Evolutionary conservation across 2,113 vertebrate species (phyloP).

Genomic region (Zosterops hypoxanthus): DNA sequence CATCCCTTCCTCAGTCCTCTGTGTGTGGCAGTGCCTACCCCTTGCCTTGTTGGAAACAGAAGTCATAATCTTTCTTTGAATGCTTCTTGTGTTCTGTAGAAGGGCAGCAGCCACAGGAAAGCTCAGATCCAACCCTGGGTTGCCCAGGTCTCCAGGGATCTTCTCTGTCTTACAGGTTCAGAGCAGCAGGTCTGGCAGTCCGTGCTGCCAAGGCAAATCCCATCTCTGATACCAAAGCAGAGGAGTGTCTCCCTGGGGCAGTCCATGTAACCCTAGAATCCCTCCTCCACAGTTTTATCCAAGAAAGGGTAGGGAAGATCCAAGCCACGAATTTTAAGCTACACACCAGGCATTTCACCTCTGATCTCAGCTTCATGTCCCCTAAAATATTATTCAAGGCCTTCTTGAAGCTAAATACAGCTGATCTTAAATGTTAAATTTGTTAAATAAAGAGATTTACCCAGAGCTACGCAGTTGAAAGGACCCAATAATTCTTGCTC

Average conservation of each 20-base stretch:
- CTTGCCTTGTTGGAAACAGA: neutral
- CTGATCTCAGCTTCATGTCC: neutral
- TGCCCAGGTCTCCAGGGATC: neutral
- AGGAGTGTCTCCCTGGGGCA: neutral
- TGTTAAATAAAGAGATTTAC: neutral
- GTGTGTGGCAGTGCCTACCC: neutral
- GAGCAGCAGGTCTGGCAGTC: neutral
- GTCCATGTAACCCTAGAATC: neutral
- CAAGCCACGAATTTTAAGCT: neutral
- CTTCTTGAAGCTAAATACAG: conserved; percentile 15
- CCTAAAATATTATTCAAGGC: conserved; percentile 12
- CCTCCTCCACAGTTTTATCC: neutral
- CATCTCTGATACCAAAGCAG: neutral
- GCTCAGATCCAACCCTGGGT: neutral
- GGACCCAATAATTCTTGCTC: conserved; percentile 11
- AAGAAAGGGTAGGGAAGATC: neutral
- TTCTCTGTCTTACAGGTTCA: neutral
- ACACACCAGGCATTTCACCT: neutral
- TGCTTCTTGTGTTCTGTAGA: neutral
- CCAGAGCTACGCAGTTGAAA: neutral
- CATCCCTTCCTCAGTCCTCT: neutral
- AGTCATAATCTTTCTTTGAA: neutral
- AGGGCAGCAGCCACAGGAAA: neutral
- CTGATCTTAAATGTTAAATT: neutral
- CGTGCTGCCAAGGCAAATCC: neutral